A percentile compares a stretch with the other conserved stretches of the same genome.
Conservation (phyloP, 2,888 invertebrate species). For the Seira sanloemensis region DNA sequence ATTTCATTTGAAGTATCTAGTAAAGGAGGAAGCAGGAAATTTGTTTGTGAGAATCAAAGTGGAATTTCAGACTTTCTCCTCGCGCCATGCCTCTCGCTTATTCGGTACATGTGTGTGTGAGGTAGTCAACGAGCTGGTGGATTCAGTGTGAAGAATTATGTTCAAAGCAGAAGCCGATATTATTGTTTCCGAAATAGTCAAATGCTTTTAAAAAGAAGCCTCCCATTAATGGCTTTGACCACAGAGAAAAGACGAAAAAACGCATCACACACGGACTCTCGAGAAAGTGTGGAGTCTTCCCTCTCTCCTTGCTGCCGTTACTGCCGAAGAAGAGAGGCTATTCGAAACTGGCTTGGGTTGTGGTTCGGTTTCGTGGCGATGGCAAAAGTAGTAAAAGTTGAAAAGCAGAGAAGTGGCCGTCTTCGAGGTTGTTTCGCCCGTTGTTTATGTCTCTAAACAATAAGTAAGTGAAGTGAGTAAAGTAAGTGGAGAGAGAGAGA, state of each 20-base stretch:
- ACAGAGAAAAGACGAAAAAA: conserved; percentile 43
- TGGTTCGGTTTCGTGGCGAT: conserved; percentile 2
- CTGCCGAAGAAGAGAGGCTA: not conserved
- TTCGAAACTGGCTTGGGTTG: not conserved
- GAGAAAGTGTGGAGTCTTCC: not conserved
- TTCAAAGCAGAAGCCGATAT: conserved; percentile 72
- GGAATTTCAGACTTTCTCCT: not conserved
- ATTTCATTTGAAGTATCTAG: not conserved
- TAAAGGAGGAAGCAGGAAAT: conserved; percentile 18
- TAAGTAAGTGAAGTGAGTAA: conserved; percentile 4
- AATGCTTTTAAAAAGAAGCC: conserved; percentile 74
- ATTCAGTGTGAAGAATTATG: conserved; percentile 55
- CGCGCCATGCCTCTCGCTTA: not conserved
- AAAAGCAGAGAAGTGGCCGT: conserved; percentile 16
- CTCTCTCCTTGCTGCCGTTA: conserved; percentile 11
- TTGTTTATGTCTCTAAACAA: conserved; percentile 15
- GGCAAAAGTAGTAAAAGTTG: conserved; percentile 7
- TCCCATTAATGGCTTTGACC: conserved; percentile 72
- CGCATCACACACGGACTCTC: conserved; percentile 50
- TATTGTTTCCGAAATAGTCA: conserved; percentile 74
- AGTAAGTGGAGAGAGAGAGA: conserved; percentile 4
- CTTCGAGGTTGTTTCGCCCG: conserved; percentile 9
- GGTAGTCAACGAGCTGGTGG: conserved; percentile 30
- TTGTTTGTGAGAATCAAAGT: not conserved
- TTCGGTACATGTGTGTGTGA: not conserved